These are phyloP conservation scores for Cryptotermes secundus DNA, from an alignment of 1,140 invertebrate genomes.

Conservation along the genomic window DNA sequence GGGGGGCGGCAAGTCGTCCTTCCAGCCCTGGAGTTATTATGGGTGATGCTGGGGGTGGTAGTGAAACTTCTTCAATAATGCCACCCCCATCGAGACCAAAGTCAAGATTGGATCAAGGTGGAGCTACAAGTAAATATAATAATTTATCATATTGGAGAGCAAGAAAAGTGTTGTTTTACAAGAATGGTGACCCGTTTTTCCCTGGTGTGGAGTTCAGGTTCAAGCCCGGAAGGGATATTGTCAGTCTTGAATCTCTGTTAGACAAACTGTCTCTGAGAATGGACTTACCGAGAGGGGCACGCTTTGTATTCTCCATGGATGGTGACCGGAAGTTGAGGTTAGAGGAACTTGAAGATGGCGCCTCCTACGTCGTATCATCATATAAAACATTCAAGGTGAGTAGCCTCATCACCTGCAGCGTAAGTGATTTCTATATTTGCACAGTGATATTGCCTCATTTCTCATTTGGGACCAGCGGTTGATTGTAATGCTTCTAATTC, in stretches of 20 bases:
- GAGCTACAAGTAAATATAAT: constrained; percentile 60
- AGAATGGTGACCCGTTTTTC: constrained; percentile 91
- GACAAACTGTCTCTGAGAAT: constrained; percentile 80
- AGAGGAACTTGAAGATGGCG: constrained; percentile 84
- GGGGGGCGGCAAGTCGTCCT: constrained; percentile 54
- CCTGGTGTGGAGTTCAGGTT: constrained; percentile 87
- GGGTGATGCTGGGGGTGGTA: constrained; percentile 21
- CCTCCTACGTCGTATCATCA: constrained; percentile 88
- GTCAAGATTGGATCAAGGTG: constrained; percentile 50
- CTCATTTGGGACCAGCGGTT: too few species aligned
- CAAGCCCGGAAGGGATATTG: constrained; percentile 82
- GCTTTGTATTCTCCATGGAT: constrained; percentile 89
- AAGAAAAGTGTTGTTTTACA: constrained; percentile 80
- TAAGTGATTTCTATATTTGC: neutral
- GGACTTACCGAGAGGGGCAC: constrained; percentile 78
- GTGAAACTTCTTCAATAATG: constrained; percentile 43
- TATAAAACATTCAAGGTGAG: constrained; percentile 90
- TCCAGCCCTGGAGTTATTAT: constrained; percentile 50
- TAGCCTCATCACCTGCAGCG: neutral
- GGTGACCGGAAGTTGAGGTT: constrained; percentile 79
- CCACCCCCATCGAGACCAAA: constrained; percentile 51
- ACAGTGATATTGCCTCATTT: too few species aligned
- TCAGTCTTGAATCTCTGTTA: constrained; percentile 80
- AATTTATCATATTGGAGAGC: constrained; percentile 86
- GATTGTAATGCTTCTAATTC: too few species aligned